These are phyloP conservation scores for Nasonia longicornis DNA, from an alignment of 1,140 invertebrate genomes.

Conservation along the genomic window DNA sequence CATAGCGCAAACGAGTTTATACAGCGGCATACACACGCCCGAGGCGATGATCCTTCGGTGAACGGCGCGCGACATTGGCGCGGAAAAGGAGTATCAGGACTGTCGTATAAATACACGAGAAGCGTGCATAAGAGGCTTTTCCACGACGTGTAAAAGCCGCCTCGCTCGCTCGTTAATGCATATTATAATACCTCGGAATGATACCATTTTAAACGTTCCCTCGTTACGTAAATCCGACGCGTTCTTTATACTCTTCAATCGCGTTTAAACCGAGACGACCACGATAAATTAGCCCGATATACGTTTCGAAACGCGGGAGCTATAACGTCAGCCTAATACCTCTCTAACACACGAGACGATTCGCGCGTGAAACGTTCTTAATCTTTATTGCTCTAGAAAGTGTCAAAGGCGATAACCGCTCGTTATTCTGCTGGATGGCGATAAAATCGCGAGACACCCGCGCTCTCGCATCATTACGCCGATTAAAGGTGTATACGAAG, in stretches of 20 bases:
- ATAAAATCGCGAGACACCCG: background rate
- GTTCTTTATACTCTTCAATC: background rate
- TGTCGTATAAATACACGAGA: background rate
- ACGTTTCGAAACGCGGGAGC: too few relatives aligned
- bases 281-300: too few relatives aligned
- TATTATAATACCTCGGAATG: background rate
- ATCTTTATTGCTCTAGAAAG: background rate
- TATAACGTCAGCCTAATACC: too few relatives aligned
- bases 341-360: too few relatives aligned
- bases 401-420: background rate
- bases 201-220: slow-evolving; percentile 19
- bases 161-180: too few relatives aligned
- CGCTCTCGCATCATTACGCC: background rate
- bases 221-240: slow-evolving; percentile 3
- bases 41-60: slow-evolving; percentile 1
- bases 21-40: background rate
- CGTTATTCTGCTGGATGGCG: background rate
- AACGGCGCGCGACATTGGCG: background rate
- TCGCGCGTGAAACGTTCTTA: too few relatives aligned
- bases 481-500: too few relatives aligned
- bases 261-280: background rate
- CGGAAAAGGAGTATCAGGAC: background rate
- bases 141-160: background rate
- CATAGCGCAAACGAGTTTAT: too few relatives aligned
- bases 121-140: background rate